These are phyloP conservation scores for Bactericera cockerelli DNA, from an alignment of 1,140 invertebrate species.

Conservation along the genomic window DNA sequence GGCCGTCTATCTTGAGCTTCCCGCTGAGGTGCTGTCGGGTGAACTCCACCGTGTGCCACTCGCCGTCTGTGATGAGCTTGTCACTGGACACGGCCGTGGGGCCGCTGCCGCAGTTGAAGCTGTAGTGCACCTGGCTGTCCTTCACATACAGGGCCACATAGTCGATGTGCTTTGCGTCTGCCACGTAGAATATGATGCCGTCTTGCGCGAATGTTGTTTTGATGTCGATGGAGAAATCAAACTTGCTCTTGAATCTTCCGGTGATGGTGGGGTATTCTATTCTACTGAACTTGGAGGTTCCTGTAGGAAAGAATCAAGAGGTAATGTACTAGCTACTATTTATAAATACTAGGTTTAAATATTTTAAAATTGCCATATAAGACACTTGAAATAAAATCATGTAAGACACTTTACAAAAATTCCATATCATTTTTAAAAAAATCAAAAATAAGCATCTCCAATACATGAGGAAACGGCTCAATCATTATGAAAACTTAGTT, in stretches of 20 bases:
- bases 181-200: slow-evolving; percentile 74
- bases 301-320: slow-evolving; percentile 28
- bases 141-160: slow-evolving; percentile 67
- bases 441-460: too few species aligned
- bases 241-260: slow-evolving; percentile 43
- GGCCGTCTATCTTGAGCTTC: slow-evolving; percentile 50
- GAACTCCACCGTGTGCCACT: slow-evolving; percentile 68
- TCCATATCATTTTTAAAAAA: too few species aligned
- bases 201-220: slow-evolving; percentile 52
- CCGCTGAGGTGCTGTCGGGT: slow-evolving; percentile 39
- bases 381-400: too few species aligned
- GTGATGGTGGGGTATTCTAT: slow-evolving; percentile 48
- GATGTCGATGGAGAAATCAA: slow-evolving; percentile 64
- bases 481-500: too few species aligned
- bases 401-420: too few species aligned
- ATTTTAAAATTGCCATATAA: too few species aligned
- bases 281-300: slow-evolving; percentile 50
- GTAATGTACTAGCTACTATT: background rate
- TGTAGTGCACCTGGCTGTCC: slow-evolving; percentile 53
- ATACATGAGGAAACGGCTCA: too few species aligned
- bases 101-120: slow-evolving; percentile 57
- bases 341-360: background rate
- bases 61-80: slow-evolving; percentile 54
- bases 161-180: slow-evolving; percentile 48
- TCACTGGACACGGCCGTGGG: slow-evolving; percentile 37